Percentiles rank a stretch among this genome's conserved stretches.
These are phyloP conservation scores for Pogona vitticeps DNA, from an alignment of 2,113 vertebrate genomes.

Conservation along the genomic window DNA sequence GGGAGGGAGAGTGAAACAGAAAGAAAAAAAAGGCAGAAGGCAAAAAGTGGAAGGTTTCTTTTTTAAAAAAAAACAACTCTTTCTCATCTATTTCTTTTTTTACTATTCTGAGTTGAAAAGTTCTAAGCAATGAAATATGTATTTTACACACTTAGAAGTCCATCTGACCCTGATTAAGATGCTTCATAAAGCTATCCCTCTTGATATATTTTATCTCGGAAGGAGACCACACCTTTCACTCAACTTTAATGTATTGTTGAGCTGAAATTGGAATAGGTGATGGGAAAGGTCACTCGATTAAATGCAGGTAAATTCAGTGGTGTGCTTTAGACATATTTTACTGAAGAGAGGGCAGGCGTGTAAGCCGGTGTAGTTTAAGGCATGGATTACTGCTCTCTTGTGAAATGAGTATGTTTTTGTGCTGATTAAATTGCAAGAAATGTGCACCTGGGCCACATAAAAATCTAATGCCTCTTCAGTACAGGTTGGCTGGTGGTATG, in stretches of 20 bases:
- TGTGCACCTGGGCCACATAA: constrained; percentile 49
- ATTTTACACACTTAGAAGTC: background rate
- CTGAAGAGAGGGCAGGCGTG: constrained; percentile 48
- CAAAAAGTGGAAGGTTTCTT: background rate
- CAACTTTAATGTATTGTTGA: constrained; percentile 25
- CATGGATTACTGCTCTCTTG: constrained; percentile 69
- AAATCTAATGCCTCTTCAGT: constrained; percentile 22
- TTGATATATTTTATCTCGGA: constrained; percentile 26
- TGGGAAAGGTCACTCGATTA: constrained; percentile 69
- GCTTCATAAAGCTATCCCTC: constrained; percentile 16
- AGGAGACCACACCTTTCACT: constrained; percentile 32
- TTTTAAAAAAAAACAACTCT: background rate
- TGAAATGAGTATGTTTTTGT: constrained; percentile 64
- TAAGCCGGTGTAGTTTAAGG: constrained; percentile 70
- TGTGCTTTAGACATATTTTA: constrained; percentile 79
- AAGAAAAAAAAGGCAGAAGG: background rate
- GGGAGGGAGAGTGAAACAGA: background rate
- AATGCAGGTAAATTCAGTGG: constrained; percentile 67
- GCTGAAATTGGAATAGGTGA: constrained; percentile 74
- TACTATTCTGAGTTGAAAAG: too few species aligned
- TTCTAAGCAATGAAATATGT: background rate
- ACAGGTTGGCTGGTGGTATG: constrained; percentile 41
- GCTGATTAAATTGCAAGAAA: constrained; percentile 67
- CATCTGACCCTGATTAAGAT: constrained; percentile 27
- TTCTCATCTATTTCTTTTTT: background rate